Evolutionary conservation across 2,888 invertebrate genomes (phyloP).

Genomic region (Merodon equestris): DNA sequence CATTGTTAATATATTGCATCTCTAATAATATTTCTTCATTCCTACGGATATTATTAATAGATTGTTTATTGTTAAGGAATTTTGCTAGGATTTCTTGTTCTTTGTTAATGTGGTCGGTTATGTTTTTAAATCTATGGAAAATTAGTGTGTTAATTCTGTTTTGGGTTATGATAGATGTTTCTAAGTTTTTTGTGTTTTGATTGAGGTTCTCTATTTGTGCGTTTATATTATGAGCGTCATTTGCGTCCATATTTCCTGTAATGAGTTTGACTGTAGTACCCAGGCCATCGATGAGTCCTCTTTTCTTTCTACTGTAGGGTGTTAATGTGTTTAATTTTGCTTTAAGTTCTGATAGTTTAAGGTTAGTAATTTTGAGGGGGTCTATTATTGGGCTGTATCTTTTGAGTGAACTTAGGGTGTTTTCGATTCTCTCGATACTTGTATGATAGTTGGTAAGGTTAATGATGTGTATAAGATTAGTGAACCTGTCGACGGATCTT

Average conservation of each 20-base stretch:
- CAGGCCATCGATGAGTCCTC: slow-evolving; percentile 10
- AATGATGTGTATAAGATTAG: slow-evolving; percentile 11
- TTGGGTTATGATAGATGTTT: slow-evolving; percentile 4
- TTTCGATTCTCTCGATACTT: slow-evolving; percentile 6
- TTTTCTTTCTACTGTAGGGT: slow-evolving; percentile 6
- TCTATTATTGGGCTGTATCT: not conserved
- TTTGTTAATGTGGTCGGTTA: slow-evolving; percentile 22
- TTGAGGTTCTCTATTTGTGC: not conserved
- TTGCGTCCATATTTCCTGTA: slow-evolving; percentile 18
- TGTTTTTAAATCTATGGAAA: slow-evolving; percentile 18
- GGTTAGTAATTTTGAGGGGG: not conserved
- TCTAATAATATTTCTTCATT: slow-evolving; percentile 13
- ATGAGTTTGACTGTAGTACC: slow-evolving; percentile 9
- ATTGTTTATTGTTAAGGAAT: slow-evolving; percentile 1
- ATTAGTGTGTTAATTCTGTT: slow-evolving; percentile 17
- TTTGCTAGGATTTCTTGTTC: slow-evolving; percentile 14
- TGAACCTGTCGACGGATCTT: slow-evolving; percentile 3
- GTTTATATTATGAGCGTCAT: slow-evolving; percentile 2
- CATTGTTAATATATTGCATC: slow-evolving; percentile 10
- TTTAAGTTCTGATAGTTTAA: slow-evolving; percentile 18
- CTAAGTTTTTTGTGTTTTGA: not conserved
- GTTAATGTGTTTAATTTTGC: slow-evolving; percentile 12
- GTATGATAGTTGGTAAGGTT: slow-evolving; percentile 6
- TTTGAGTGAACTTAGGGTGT: slow-evolving; percentile 8
- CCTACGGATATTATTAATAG: not conserved